Base-by-base conservation (phyloP, 2,888 invertebrate species). In the Drosophila leonis region DNA sequence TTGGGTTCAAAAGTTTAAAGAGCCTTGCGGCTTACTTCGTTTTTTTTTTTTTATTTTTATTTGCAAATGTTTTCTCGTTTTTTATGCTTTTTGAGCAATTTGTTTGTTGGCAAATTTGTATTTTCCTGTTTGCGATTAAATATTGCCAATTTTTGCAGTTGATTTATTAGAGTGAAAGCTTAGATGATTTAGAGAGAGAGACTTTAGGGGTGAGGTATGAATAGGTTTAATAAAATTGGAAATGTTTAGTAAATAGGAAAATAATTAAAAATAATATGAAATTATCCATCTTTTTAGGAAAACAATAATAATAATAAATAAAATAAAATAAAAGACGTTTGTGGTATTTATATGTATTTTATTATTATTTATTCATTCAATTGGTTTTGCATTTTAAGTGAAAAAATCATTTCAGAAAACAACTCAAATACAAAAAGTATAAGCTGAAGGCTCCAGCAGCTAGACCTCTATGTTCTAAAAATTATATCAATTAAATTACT, bases 1-100 rank as follows among this genome's bases (percentile, higher is more conserved):
- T 51, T 31, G 71, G 72, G 70, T 77, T 75, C 70, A 81, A 81
- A 81, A 71, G 78, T 72, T 77, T 72, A 76, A 76, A 88, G 57
- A 75, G 78, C 37, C 37, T 42, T 78, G 37, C 46, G 35, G 68
- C 65, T 59, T 52, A 39, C 42, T 48, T 35, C 20, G 29, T 18
- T 59, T 55, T 46, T 18, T 55, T 44, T 44, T 46, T 29, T 54
- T 33, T 59, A 41, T 42, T 27, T 59, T 60, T 42, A 12, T 31
- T 31, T 20, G 41, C 20, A 41, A 42, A n/a, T 31, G 15, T 46
- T 51, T 48, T 31, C 9, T 33, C 46, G 60, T 15, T 27, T 7
- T 37, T 35, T 27, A 3, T 66, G 62, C 54, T 35, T 42, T 37
- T 35, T 10, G 35, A 56, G 31, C 68, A 59, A 54, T 63, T 74